Evolutionary conservation across 2,797 vertebrate species (phyloP), one percentile per base, ranked within the genome.

Genomic region (Pagetopsis macropterus): DNA sequence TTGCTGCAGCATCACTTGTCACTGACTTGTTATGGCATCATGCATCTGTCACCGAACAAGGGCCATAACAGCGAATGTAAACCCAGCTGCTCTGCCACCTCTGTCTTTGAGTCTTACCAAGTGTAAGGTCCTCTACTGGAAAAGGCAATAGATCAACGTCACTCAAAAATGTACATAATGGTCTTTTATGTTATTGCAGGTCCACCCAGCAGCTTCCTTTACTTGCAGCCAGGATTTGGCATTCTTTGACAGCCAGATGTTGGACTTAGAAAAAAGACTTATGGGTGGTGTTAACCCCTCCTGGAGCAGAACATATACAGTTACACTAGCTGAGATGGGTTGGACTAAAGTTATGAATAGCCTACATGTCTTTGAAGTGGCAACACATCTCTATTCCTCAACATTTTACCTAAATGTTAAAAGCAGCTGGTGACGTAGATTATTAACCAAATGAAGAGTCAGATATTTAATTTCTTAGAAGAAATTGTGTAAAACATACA

Each of bases 181-280:
- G 73, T 81, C 81, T 85, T 90, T 87, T 75, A 84, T 92, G 81
- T 88, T 85, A 68, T 83, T 89, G 72, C 82, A 85, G 79, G 78
- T 89, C 85, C 74, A 83, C 86, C 81, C 81, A 83, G 70, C 58
- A 79, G 75, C 78, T 80, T 82, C 75, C 85, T 80, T 70, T 55
- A 62, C 72, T 70, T 40, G 60, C 64, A 79, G 82, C 46, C 70
- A 68, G 70, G 70, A 76, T 67, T 79, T 76, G 76, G 76, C 73
- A 49, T 81, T 83, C 66, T 43, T 78, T 76, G 75, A 86, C 76
- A 71, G 81, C 82, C 87, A 90, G 84, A 90, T 90, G 88, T 84
- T 83, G 70, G 67, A 64, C 5, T 2, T 1, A 72, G 62, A 84
- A 81, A 68, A 76, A 71, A 84, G 65, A 64, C 31, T 49, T 70